Evolutionary conservation across 2,113 vertebrate species (phyloP).

Genomic region (Passer montanus): DNA sequence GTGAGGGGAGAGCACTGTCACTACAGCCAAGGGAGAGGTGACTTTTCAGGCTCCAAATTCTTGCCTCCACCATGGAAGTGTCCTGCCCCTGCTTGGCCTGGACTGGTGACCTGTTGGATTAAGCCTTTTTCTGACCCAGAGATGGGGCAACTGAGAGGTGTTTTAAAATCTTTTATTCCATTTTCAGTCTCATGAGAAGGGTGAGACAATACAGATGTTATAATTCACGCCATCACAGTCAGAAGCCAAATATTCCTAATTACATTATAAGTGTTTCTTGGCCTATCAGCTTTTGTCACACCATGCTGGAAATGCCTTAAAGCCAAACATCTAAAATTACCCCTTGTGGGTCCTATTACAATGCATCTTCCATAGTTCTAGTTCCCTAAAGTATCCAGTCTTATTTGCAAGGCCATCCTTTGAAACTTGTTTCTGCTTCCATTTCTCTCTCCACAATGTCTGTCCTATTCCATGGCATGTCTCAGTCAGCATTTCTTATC

Average conservation of each 20-base stretch:
- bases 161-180: background rate
- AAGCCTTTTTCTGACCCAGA: background rate
- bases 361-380: background rate
- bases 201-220: background rate
- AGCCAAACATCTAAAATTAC: background rate
- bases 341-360: too few species aligned
- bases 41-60: background rate
- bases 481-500: background rate
- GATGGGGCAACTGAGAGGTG: background rate
- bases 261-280: background rate
- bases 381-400: background rate
- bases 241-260: background rate
- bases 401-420: background rate
- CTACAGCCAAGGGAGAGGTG: background rate
- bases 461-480: background rate
- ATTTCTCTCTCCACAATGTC: background rate
- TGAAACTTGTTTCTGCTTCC: background rate
- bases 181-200: background rate
- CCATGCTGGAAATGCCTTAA: background rate
- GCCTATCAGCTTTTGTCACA: background rate
- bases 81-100: background rate
- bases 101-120: background rate
- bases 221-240: background rate
- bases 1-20: background rate
- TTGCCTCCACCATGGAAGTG: background rate